Base-by-base conservation (phyloP, 2,113 vertebrate species). In the Geothlypis trichas region DNA sequence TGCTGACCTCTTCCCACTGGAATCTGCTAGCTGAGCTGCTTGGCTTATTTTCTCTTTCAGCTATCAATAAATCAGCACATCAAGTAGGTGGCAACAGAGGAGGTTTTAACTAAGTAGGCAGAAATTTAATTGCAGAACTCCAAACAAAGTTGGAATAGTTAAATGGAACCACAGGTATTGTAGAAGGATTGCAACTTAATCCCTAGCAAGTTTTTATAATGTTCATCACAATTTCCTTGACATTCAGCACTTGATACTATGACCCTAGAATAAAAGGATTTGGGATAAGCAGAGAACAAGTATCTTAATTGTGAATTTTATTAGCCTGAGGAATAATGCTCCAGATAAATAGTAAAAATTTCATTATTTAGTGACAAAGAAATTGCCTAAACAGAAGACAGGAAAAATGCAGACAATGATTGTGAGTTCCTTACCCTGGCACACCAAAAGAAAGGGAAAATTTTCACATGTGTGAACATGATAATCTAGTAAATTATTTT, bases 41-140 rank as follows among this genome's bases (percentile, higher is more conserved):
- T 90, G 81, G 35, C 52, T 71, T 89, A 79, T 93, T 82, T 30
- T 94, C 81, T 83, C 47, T 82, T 90, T 86, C 51, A 82, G n/a
- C 47, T 41, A 37, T 58, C 69, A 78, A 87, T 87, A 94, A 94
- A 95, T 95, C 88, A 92, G 26, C 46, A 72, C 7, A 7, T 83
- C 55, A 68, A 55, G 55, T 77, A 94, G 61, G 75, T 47, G 35
- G 57, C 71, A 94, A 92, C 3, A 12, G 46, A 88, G 49, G 44
- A 96, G 95, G 90, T 17, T 74, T 59, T 49, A 77, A 80, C 42
- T 78, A 87, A 59, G 61, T 69, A 76, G 79, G 61, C 37, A 93
- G 72, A 89, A 94, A 93, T 79, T 74, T 59, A 87, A 87, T 41
- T 82, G 49, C 41, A 67, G 11, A 46, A 94, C 76, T 91, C n/a